phyloP scores from a whole-genome alignment of 2,797 vertebrate genomes.

The Otolemur crassicaudatus region DNA sequence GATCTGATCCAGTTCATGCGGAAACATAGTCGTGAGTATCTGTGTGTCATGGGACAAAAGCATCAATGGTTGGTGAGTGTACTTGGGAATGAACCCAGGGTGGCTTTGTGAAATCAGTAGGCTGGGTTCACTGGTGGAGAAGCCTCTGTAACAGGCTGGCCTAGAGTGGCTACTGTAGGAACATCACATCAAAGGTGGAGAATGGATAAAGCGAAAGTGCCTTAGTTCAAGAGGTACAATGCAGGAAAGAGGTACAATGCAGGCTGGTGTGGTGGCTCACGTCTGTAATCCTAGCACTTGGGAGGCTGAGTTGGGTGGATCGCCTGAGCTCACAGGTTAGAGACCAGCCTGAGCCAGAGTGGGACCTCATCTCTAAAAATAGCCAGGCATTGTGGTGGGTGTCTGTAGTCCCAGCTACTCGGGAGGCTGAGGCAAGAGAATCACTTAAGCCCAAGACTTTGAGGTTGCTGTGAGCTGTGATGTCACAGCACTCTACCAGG shows the following conservation, averaged over 20 bases:
- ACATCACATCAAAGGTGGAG: not conserved
- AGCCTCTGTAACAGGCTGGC: not conserved
- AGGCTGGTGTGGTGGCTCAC: too few species aligned
- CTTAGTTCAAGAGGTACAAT: not conserved
- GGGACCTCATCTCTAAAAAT: too few species aligned
- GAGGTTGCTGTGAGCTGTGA: too few species aligned
- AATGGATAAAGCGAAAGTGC: not conserved
- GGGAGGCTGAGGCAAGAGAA: too few species aligned
- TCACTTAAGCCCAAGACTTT: too few species aligned
- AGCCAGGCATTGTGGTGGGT: too few species aligned
- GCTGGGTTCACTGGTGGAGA: not conserved
- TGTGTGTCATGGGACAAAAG: not conserved
- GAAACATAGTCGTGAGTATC: conserved; percentile 91
- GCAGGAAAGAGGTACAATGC: not conserved
- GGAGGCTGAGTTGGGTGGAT: too few species aligned
- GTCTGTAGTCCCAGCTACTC: too few species aligned
- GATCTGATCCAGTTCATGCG: conserved; percentile 90
- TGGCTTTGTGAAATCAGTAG: not conserved
- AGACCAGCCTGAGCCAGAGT: too few species aligned
- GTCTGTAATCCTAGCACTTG: too few species aligned
- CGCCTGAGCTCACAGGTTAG: too few species aligned
- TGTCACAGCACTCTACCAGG: too few species aligned
- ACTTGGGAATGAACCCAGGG: rapidly evolving
- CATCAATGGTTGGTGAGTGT: not conserved
- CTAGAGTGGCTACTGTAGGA: not conserved